A percentile compares a stretch with the other conserved stretches of the same genome.
Conservation (phyloP, 2,797 vertebrate genomes). For the Catharus ustulatus region DNA sequence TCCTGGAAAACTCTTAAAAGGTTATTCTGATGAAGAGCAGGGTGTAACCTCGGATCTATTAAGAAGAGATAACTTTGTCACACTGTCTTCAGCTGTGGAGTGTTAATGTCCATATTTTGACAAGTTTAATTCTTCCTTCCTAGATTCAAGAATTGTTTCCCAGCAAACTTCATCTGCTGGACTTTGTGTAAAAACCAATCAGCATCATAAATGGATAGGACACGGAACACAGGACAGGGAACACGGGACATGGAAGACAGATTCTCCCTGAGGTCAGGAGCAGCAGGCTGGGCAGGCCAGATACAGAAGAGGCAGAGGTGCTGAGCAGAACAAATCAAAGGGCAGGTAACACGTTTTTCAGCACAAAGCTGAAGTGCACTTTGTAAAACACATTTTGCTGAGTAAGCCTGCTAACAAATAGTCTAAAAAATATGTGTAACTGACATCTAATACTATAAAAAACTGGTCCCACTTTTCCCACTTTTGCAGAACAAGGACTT, state of each 20-base stretch:
- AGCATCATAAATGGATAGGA: background rate
- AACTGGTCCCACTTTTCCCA: background rate
- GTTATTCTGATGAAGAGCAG: background rate
- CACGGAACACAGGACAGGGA: too few relatives aligned
- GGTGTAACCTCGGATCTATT: background rate
- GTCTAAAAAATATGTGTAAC: accelerated
- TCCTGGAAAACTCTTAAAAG: background rate
- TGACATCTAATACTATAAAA: background rate
- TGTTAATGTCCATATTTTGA: background rate
- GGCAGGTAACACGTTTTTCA: background rate
- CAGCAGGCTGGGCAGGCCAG: background rate
- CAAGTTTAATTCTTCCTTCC: background rate
- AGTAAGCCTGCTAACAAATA: background rate
- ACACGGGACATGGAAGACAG: too few relatives aligned
- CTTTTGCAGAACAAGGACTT: background rate
- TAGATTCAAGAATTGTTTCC: background rate
- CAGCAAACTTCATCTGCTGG: background rate
- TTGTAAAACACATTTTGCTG: background rate
- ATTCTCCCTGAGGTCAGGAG: background rate
- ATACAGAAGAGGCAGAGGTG: background rate
- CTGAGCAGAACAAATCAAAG: background rate
- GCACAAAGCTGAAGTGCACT: background rate
- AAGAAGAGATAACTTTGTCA: background rate
- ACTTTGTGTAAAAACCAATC: background rate
- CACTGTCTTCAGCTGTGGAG: background rate